phyloP scores from a whole-genome alignment of 2,113 vertebrate genomes.

The Muntiacus muntjak region DNA sequence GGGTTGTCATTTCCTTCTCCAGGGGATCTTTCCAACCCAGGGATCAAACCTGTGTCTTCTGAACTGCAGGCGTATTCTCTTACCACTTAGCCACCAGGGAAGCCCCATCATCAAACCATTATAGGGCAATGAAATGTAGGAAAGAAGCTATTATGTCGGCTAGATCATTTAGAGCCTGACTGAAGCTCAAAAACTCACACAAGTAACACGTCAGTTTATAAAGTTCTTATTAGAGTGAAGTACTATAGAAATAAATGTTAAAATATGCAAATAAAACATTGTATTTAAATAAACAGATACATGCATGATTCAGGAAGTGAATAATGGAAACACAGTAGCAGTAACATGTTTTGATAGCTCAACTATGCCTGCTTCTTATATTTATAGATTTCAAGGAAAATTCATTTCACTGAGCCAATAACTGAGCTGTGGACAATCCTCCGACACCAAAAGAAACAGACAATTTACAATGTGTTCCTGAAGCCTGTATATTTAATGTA shows the following conservation, averaged over 20 bases:
- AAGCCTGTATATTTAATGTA: neutral
- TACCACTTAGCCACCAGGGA: neutral
- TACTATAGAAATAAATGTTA: neutral
- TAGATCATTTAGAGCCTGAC: neutral
- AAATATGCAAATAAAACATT: neutral
- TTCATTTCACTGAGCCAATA: slow-evolving; percentile 30
- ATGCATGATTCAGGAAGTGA: neutral
- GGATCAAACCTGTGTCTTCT: neutral
- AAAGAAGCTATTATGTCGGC: neutral
- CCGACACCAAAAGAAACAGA: slow-evolving; percentile 35
- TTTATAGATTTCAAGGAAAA: neutral
- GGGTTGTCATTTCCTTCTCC: neutral
- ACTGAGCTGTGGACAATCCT: neutral
- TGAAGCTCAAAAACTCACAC: neutral
- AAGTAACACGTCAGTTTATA: neutral
- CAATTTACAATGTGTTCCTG: slow-evolving; percentile 31
- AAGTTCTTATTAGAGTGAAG: neutral
- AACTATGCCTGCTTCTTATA: neutral
- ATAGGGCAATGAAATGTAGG: neutral
- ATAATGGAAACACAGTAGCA: neutral
- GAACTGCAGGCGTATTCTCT: neutral
- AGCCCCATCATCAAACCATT: neutral
- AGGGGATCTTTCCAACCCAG: neutral
- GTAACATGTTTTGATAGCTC: neutral
- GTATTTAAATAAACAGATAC: neutral